These are phyloP conservation scores for Erinaceus europaeus DNA, from an alignment of 2,113 vertebrate genomes.

Conservation along the genomic window DNA sequence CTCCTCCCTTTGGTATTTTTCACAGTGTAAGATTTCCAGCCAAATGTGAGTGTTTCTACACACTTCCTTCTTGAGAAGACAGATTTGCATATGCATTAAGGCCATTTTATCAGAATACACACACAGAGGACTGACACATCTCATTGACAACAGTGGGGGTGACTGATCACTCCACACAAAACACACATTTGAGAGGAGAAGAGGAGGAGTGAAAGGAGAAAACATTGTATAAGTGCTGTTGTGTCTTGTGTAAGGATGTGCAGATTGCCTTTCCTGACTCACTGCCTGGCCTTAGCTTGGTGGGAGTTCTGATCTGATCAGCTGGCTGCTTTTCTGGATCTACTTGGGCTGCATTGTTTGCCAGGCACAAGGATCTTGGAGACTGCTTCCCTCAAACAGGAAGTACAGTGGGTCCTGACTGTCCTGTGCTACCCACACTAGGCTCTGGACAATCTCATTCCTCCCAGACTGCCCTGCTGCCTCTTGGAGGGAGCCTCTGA, in stretches of 20 bases:
- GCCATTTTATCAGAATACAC: conserved; percentile 79
- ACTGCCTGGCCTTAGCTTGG: conserved; percentile 53
- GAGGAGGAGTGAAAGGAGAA: conserved; percentile 79
- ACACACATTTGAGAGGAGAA: conserved; percentile 75
- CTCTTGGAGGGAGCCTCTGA: neutral
- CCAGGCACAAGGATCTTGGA: neutral
- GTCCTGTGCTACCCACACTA: neutral
- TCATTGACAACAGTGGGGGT: conserved; percentile 77
- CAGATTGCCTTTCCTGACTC: conserved; percentile 44
- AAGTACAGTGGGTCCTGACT: no score
- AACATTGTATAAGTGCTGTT: conserved; percentile 37
- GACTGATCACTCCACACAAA: conserved; percentile 79
- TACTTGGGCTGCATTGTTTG: no score
- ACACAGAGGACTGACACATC: conserved; percentile 78
- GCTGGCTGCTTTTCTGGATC: no score
- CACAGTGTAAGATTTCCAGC: conserved; percentile 73
- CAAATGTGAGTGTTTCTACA: conserved; percentile 75
- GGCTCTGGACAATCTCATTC: neutral
- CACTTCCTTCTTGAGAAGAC: conserved; percentile 75
- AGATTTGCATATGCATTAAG: conserved; percentile 82
- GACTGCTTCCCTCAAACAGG: no score
- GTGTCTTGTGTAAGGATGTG: conserved; percentile 57
- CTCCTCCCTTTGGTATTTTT: conserved; percentile 70
- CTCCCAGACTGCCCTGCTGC: no score
- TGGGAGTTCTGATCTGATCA: neutral